Base-by-base conservation (phyloP, 2,888 invertebrate genomes). In the Ormyrus labotus region DNA sequence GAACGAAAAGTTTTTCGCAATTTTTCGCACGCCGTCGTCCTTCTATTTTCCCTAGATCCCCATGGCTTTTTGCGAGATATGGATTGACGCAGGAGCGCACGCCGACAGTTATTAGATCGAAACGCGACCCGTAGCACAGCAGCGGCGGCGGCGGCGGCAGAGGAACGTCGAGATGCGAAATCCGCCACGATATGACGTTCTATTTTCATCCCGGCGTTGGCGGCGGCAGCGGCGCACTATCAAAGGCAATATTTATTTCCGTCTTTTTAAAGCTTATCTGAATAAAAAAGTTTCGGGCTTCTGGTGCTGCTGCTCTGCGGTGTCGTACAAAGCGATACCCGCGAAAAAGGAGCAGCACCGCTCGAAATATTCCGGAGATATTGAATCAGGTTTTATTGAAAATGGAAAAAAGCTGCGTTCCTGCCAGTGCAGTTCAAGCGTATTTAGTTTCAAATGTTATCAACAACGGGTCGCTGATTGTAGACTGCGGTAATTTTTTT, bases 231-330 rank as follows among this genome's bases (percentile, higher is more conserved):
- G 69, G 57, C 61, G 50, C 64, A 48, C 73, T 68, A 67, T 81
- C 78, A 70, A 68, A 64, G 71, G 61, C 71, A 78, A 81, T 81
- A 78, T 78, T 81, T 81, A 81, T 75, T 78, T 81, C 70, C 60
- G 51, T 64, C 78, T 71, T 75, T 78, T 65, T 50, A 34, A 64
- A 65, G 69, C 69, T 77, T 65, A 69, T 74, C 73, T 63, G 64
- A 68, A 74, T 64, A 50, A 65, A 78, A 78, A 82, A 65, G 48
- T 76, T 60, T 63, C 58, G 58, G 67, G 19, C 19, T 19, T 19
- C 19, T 19, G 19, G 19, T 10, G 79, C 75, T 47, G 68, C 67
- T 55, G 45, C 34, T 65, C 67, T 70, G 57, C 50, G 55, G 55
- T 34, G 63, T 11, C 34, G 51, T 63, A 61, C 65, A 69, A 48